These are phyloP conservation scores for Gracilinanus agilis DNA, from an alignment of 2,113 vertebrate species.

Conservation along the genomic window DNA sequence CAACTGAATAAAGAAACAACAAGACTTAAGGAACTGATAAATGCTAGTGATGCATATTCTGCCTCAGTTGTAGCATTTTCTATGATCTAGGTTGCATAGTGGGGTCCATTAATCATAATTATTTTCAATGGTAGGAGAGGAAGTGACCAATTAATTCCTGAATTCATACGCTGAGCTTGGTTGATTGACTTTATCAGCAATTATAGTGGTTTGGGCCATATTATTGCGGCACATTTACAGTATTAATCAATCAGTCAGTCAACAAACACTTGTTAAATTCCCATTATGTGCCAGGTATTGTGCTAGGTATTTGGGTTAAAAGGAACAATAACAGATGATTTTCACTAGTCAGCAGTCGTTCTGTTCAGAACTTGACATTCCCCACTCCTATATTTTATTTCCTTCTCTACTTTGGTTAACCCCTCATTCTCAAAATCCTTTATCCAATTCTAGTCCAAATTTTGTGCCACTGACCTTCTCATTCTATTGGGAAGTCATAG, in stretches of 20 bases:
- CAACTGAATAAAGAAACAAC: not conserved
- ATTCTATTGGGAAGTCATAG: not conserved
- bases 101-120: not conserved
- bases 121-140: not conserved
- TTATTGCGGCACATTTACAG: not conserved
- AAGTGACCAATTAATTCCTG: not conserved
- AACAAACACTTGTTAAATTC: not conserved
- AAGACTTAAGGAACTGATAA: not conserved
- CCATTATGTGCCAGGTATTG: not conserved
- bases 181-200: not conserved
- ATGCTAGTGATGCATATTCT: not conserved
- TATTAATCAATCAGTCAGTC: not conserved
- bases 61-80: not conserved
- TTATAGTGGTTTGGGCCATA: not conserved
- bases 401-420: not conserved
- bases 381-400: not conserved
- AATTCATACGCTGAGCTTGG: not conserved
- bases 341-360: not conserved
- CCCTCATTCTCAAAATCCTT: not conserved
- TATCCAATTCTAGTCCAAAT: not conserved
- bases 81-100: not conserved
- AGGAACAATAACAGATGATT: not conserved
- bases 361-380: not conserved
- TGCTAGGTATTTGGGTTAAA: not conserved
- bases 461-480: not conserved